Evolutionary conservation across 2,113 vertebrate genomes (phyloP), one percentile per base, ranked within the genome.

Genomic region (Carlito syrichta): DNA sequence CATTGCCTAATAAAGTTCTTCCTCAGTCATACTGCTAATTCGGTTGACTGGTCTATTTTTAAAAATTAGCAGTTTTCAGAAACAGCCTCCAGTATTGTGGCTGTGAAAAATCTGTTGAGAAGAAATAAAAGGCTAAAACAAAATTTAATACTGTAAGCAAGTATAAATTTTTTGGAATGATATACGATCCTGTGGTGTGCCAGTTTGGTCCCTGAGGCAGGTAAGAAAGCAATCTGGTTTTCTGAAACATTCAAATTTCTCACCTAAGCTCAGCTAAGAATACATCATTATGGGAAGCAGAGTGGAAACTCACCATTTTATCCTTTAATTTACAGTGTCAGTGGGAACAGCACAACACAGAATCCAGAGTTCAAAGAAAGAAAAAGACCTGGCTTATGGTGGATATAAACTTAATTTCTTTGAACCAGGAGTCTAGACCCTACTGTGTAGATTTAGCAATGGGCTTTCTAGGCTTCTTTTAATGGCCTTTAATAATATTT

Each of bases 1-100:
- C 9, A 38, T 86, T 45, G 94, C 79, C 96, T 98, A 95, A 43
- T 88, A 96, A 97, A 97, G 94, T 98, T 96, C 97, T 97, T 89
- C 50, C 73, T 98, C 97, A 92, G 81, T 96, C 98, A 97, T 97
- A 69, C 56, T 92, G 94, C 84, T 97, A 98, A 98, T 98, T 97
- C 97, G 89, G 97, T 97, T 97, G 97, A 95, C 96, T 97, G 94
- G 97, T 97, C 77, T 97, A 96, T 98, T 98, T 98, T 95, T 97
- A 90, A 86, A 94, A 85, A 89, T 60, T 97, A 95, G 88, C 95
- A 92, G 79, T 94, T 98, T 98, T 98, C 96, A 97, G 97, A 97
- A 98, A 96, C 97, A 96, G 74, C 94, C 94, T 97, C 97, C 97
- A 96, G 91, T 94, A 94, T 98, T 98, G 77, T 97, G 97, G 90